These are phyloP conservation scores for Spilosoma lubricipeda DNA, from an alignment of 2,888 invertebrate genomes.

Conservation along the genomic window DNA sequence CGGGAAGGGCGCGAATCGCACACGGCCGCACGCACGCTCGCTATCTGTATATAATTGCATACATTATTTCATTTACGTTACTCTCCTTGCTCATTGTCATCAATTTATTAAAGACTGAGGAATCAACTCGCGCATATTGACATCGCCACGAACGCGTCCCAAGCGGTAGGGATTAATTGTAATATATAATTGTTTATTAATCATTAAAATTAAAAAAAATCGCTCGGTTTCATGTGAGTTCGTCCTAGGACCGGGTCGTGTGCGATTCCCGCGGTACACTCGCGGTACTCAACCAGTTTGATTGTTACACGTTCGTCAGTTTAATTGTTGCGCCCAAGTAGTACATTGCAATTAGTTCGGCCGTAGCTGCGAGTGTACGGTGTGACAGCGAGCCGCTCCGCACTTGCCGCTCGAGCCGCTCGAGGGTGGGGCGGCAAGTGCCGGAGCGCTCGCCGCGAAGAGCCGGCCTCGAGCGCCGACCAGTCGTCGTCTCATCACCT, in stretches of 20 bases:
- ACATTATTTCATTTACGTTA: constrained; percentile 83
- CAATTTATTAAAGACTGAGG: constrained; percentile 86
- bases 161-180: constrained; percentile 74
- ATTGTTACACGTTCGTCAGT: constrained; percentile 42
- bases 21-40: constrained; percentile 49
- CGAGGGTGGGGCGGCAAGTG: neutral
- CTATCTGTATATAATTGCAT: constrained; percentile 84
- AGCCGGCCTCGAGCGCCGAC: constrained; percentile 49
- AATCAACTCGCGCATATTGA: constrained; percentile 85
- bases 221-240: constrained; percentile 69
- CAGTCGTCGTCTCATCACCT: constrained; percentile 81
- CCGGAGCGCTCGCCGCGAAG: constrained; percentile 1
- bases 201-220: constrained; percentile 67
- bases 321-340: constrained; percentile 42
- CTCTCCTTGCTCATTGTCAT: constrained; percentile 85
- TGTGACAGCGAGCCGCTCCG: constrained; percentile 19
- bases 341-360: constrained; percentile 28
- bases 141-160: constrained; percentile 84
- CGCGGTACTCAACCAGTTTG: constrained; percentile 48
- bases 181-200: constrained; percentile 72
- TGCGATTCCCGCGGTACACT: constrained; percentile 59
- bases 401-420: neutral
- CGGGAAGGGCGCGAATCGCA: constrained; percentile 63
- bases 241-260: constrained; percentile 54
- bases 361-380: constrained; percentile 36